Base-by-base conservation (phyloP, 2,888 invertebrate species). In the Sinhomidia bicolor region DNA sequence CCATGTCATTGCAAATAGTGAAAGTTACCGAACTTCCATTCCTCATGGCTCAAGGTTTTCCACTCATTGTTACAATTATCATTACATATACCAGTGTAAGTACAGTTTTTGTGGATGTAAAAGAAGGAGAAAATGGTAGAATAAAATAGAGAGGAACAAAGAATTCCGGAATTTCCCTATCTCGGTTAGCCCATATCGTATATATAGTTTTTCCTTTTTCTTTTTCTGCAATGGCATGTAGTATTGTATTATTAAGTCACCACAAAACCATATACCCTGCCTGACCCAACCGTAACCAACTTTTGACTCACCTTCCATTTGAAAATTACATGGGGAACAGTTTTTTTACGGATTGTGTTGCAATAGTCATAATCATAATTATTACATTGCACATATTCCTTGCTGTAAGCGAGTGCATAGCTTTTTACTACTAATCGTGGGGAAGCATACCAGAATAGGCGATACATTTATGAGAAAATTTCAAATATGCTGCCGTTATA, bases 21-120 rank as follows among this genome's bases (percentile, higher is more conserved):
- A 88, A 88, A 88, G 88, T 88, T 88, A 78, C 57, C 83, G 78
- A 88, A 88, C 83, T 88, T 68, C 54, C 23, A 62, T 41, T 57
- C 26, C 26, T 17, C 47, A 51, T 84, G 41, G 54, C 65, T 65
- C 68, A 85, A 85, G 79, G 85, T 78, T 78, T 78, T 44, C 78
- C 12, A 32, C 51, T 44, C 62, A 20, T 68, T 80, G 60, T 62
- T 80, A 80, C 36, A 41, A 44, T 68, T 29, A 51, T 68, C 68
- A 29, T 80, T 62, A 14, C 7, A 17, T 54, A 10, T 1, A 36
- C 7, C 7, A 7, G 17, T 17, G 51, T 41, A 32, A 17, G 29
- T 60, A 41, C 29, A 65, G 1, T 14, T 14, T 44, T 65, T 65
- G 44, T 20, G 60, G 20, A 76, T 23, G 47, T 36, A 32, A 17